Conservation (phyloP, 1,140 invertebrate species). For the Cydia amplana region DNA sequence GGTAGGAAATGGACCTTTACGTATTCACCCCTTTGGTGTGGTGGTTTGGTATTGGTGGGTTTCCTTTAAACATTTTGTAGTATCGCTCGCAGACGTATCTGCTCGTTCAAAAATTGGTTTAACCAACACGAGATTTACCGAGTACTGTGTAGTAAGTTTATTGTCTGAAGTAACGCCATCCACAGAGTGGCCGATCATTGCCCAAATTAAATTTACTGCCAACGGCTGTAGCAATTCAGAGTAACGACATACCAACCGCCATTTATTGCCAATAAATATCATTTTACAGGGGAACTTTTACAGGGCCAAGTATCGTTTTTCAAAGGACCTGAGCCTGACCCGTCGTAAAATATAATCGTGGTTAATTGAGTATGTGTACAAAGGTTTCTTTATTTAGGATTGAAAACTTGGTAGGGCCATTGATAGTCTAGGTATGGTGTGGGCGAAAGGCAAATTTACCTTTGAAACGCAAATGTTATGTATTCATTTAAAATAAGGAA, state of each 20-base stretch:
- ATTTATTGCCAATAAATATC: slow-evolving; percentile 61
- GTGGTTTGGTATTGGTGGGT: no score
- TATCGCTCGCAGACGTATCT: no score
- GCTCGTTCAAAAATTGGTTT: no score
- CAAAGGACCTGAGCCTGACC: slow-evolving; percentile 11
- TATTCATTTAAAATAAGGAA: no score
- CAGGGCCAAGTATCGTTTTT: slow-evolving; percentile 43
- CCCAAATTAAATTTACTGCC: slow-evolving; percentile 59
- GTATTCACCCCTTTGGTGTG: no score
- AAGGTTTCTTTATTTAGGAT: not conserved
- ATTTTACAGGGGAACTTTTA: slow-evolving; percentile 53
- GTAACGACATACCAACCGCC: slow-evolving; percentile 48
- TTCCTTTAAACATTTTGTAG: no score
- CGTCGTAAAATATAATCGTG: slow-evolving; percentile 15
- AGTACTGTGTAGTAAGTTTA: not conserved
- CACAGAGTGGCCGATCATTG: slow-evolving; percentile 36
- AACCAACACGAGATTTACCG: not conserved
- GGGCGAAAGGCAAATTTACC: not conserved
- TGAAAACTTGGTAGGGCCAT: not conserved
- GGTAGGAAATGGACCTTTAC: no score
- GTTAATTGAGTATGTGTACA: slow-evolving; percentile 18
- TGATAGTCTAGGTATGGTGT: not conserved
- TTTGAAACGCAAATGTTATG: not conserved
- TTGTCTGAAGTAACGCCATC: not conserved
- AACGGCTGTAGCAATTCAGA: slow-evolving; percentile 47